Evolutionary conservation across 2,797 vertebrate species (phyloP).

Genomic region (Amblyraja radiata): DNA sequence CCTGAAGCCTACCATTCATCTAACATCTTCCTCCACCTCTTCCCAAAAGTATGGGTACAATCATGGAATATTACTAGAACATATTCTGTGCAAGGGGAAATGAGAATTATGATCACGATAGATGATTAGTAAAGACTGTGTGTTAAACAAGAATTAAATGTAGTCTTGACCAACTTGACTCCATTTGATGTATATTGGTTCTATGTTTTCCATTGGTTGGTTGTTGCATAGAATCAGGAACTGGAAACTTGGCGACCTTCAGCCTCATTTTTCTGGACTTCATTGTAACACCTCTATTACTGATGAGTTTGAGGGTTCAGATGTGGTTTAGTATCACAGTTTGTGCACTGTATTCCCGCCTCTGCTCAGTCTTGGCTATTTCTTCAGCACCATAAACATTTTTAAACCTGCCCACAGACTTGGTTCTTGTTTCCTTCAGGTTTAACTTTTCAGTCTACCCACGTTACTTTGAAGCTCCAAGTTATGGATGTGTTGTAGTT

Average conservation of each 20-base stretch:
- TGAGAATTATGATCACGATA: background rate
- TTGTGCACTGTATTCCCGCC: background rate
- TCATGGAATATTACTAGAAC: background rate
- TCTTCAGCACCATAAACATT: background rate
- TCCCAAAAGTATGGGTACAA: background rate
- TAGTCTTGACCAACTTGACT: background rate
- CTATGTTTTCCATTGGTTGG: background rate
- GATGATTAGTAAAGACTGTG: background rate
- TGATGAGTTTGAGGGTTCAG: background rate
- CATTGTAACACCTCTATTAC: background rate
- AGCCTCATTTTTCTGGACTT: background rate
- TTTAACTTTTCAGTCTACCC: background rate
- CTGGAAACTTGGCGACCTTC: background rate
- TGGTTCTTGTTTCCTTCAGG: background rate
- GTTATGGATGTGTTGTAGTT: background rate
- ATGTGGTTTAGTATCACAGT: background rate
- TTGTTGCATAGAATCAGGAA: background rate
- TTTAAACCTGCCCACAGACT: background rate
- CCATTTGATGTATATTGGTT: background rate
- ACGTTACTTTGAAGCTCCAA: background rate
- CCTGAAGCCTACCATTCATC: background rate
- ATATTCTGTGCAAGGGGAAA: background rate
- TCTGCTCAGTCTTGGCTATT: background rate
- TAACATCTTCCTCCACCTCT: background rate
- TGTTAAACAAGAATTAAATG: background rate